Base-by-base conservation (phyloP, 2,797 vertebrate genomes). In the Falco naumanni region DNA sequence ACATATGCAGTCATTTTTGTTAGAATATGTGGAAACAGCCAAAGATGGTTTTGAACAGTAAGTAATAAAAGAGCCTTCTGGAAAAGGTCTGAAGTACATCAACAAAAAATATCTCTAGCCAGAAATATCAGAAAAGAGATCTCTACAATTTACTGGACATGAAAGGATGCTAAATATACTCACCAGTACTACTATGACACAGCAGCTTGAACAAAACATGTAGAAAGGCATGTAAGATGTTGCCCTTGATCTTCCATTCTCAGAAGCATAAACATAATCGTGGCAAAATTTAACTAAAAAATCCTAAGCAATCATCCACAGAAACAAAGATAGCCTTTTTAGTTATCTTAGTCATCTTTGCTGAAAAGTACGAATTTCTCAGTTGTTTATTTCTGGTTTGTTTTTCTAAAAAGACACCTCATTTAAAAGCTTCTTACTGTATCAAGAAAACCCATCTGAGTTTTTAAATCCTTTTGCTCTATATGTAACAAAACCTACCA, bases 51-150 rank as follows among this genome's bases (percentile, higher is more conserved):
- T 70, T 83, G 68, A 97, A 85, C 25, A 68, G 33, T 25, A 45
- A 90, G 50, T 60, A 95, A 96, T 33, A 87, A 92, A 74, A 87
- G 43, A 53, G 24, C 57, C 79, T 91, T 78, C 75, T 8, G 0
- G 87, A 77, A 91, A 85, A n/a, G 21, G 6, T 68, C 63, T n/a
- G 47, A 84, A 91, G n/a, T 20, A 61, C 51, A 85, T 53, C 68
- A 89, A 74, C 64, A 78, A 72, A 77, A 63, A 48, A 51, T 17
- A 45, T 18, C 16, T 54, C 12, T 63, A 82, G 54, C 29, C 70
- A 90, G 66, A 94, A 87, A 75, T 50, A 80, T 41, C 47, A 94
- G 81, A 89, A 93, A 85, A 16, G 85, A 71, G 60, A 95, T 43
- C 66, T 75, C 70, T 60, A 26, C 76, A 81, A 71, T 48, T 71